Percentiles rank a stretch among this genome's conserved stretches.
phyloP scores from a whole-genome alignment of 2,888 invertebrate genomes.

The Metopia argyrocephala region DNA sequence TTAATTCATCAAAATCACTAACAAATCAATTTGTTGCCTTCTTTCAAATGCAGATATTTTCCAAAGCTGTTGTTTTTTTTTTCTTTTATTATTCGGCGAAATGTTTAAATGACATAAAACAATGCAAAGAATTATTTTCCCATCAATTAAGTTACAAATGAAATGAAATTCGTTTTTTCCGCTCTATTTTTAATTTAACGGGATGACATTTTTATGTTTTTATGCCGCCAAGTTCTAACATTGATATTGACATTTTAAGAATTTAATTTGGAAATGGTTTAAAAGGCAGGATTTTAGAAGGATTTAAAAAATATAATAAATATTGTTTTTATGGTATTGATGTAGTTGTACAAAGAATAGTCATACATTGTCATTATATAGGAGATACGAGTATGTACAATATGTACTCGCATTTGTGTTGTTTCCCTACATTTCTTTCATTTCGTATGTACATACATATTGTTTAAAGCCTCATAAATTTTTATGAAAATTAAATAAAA shows the following conservation, averaged over 20 bases:
- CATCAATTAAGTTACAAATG: neutral
- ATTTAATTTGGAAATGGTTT: neutral
- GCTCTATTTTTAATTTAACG: neutral
- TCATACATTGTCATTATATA: neutral
- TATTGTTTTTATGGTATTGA: neutral
- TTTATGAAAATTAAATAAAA: constrained; percentile 24
- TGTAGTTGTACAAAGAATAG: neutral
- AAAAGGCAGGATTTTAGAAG: neutral
- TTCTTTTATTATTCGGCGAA: neutral
- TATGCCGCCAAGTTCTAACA: too few relatives aligned
- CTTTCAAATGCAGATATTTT: neutral
- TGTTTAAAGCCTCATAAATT: constrained; percentile 19
- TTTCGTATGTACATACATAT: neutral
- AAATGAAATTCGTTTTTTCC: neutral
- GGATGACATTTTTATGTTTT: too few relatives aligned
- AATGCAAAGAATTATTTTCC: neutral
- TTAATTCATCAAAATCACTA: constrained; percentile 22
- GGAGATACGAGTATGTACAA: neutral
- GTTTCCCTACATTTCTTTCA: neutral
- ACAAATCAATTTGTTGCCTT: neutral
- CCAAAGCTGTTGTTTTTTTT: neutral
- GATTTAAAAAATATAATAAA: neutral
- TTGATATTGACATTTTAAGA: neutral
- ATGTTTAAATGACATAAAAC: neutral
- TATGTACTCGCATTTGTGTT: neutral